Base-by-base conservation (phyloP, 2,113 vertebrate genomes). In the Oreotrochilus melanogaster region DNA sequence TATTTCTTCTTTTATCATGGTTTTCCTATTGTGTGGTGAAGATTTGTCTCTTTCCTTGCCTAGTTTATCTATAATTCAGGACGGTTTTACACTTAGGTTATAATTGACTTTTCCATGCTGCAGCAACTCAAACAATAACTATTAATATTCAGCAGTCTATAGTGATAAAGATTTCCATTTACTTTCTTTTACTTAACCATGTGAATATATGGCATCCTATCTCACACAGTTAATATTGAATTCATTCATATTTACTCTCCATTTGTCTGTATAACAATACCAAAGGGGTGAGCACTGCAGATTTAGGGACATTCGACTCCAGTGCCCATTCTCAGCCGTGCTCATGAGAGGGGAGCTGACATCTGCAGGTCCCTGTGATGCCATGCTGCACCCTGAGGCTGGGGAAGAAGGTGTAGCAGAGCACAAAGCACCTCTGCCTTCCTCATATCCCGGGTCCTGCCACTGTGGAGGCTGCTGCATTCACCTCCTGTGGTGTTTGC, bases 81-180 rank as follows among this genome's bases (percentile, higher is more conserved):
- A 96, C 56, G 18, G 78, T 96, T 96, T 97, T 96, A 95, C 86
- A 97, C 95, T 94, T 96, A 92, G 86, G 84, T 96, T 96, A 96
- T 97, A 97, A 97, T 97, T 97, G 97, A 97, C 96, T 97, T 97
- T 97, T 95, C 95, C 96, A 92, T 21, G 78, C 95, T 95, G 94
- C 95, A 92, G 96, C 51, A 25, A 86, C 96, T 97, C 96, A 96
- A 95, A 97, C 95, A 97, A 97, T 97, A 97, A 97, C 96, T 95
- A 97, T 97, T 97, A 97, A 97, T 97, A 97, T 97, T 97, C 96
- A 95, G 95, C 92, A 96, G 92, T 95, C 95, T 95, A 90, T 95
- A 95, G 96, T 58, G 96, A 97, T 97, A 97, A 97, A 97, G 97
- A 97, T 97, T 97, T 97, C 96, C 96, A 97, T 97, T 97, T 97